Percentiles rank a stretch among this genome's conserved stretches.
phyloP scores from a whole-genome alignment of 2,113 vertebrate species.

The Glaucidium brasilianum region DNA sequence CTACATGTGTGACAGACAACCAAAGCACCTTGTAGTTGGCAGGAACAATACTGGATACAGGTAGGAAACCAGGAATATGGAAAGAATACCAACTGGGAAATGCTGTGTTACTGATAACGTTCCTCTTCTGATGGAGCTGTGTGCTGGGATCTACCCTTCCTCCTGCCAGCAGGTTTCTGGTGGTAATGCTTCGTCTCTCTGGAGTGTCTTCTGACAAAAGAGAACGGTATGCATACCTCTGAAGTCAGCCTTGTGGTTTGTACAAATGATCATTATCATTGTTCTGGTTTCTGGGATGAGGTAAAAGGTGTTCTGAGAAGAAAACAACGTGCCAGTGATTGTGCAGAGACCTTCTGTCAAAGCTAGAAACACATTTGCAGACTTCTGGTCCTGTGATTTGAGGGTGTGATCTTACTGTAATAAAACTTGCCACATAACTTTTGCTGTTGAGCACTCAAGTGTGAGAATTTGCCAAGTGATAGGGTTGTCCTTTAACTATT shows the following conservation, averaged over 20 bases:
- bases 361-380: not conserved
- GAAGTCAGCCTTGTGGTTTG: not conserved
- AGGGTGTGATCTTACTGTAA: not conserved
- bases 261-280: not conserved
- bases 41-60: constrained; percentile 94
- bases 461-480: not conserved
- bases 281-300: not conserved
- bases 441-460: not conserved
- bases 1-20: constrained; percentile 87
- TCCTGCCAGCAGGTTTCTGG: not conserved
- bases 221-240: not conserved
- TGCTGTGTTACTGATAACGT: not conserved
- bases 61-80: constrained; percentile 68
- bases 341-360: not conserved
- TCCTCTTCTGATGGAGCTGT: not conserved
- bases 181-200: not conserved
- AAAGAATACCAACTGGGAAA: not conserved
- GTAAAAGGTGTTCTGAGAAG: not conserved
- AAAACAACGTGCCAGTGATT: not conserved
- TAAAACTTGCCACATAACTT: not conserved
- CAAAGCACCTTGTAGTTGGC: constrained; percentile 95
- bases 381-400: not conserved
- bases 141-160: not conserved
- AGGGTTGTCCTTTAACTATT: not conserved
- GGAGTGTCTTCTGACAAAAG: not conserved